A percentile compares a stretch with the other conserved stretches of the same genome.
phyloP scores from a whole-genome alignment of 1,140 invertebrate genomes.

The Sycobia sp. region DNA sequence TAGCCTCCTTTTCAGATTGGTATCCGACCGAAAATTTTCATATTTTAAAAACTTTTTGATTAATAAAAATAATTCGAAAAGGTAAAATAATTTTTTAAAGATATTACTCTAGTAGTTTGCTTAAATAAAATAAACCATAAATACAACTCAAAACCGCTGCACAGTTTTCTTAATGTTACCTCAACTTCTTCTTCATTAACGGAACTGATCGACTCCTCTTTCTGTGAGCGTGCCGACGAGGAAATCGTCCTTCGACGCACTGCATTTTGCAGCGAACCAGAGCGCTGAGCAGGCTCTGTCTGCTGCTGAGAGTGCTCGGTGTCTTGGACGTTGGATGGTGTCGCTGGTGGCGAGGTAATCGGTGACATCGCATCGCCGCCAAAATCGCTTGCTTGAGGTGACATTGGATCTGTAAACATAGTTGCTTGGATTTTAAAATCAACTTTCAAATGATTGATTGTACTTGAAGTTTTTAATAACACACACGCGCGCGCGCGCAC shows the following conservation, averaged over 20 bases:
- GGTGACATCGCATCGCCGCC: conserved; percentile 61
- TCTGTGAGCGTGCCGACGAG: conserved; percentile 51
- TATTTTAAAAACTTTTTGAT: no score
- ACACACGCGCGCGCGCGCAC: no score
- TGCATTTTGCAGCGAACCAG: conserved; percentile 51
- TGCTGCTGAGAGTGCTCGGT: conserved; percentile 50
- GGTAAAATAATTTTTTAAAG: no score
- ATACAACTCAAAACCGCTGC: no score
- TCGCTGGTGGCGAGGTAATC: conserved; percentile 66
- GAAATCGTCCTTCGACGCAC: conserved; percentile 63
- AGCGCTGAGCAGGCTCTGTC: conserved; percentile 45
- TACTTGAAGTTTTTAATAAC: no score
- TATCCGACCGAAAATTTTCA: no score
- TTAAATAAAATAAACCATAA: no score
- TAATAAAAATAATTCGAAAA: no score
- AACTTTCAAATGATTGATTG: no score
- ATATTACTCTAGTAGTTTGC: no score
- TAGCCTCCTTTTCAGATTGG: no score
- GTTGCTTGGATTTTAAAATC: background rate
- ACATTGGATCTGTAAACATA: conserved; percentile 61
- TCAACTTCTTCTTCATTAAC: conserved; percentile 57
- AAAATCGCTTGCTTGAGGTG: conserved; percentile 61
- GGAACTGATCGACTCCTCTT: conserved; percentile 50
- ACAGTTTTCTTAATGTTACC: conserved; percentile 49
- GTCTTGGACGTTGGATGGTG: conserved; percentile 59